A percentile compares a stretch with the other conserved stretches of the same genome.
These are phyloP conservation scores for Corydoras maculifer DNA, from an alignment of 2,113 vertebrate species.

Conservation along the genomic window DNA sequence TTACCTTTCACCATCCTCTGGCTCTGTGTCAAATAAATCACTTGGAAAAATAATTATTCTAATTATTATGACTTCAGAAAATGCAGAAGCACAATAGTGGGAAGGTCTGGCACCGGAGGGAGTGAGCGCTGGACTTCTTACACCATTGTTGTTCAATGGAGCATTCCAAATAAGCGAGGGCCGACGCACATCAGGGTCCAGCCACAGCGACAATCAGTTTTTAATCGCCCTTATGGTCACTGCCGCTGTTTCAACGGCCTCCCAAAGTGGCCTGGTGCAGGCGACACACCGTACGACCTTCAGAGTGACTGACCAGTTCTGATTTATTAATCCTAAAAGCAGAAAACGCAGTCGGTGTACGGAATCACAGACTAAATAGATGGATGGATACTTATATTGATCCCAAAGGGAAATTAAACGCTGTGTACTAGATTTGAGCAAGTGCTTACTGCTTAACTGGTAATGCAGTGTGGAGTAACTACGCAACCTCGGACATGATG, in stretches of 20 bases:
- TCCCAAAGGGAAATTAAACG: no score
- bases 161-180: slow-evolving; percentile 43
- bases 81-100: slow-evolving; percentile 14
- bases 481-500: no score
- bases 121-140: slow-evolving; percentile 20
- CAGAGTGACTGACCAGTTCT: neutral
- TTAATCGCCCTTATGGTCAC: slow-evolving; percentile 20
- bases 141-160: slow-evolving; percentile 47
- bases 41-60: slow-evolving; percentile 10
- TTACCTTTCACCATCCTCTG: no score
- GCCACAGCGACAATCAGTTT: slow-evolving; percentile 12
- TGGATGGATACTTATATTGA: no score
- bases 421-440: no score
- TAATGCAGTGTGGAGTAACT: no score
- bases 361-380: no score
- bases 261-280: neutral
- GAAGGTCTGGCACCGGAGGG: slow-evolving; percentile 14
- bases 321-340: no score
- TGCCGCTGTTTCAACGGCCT: slow-evolving; percentile 7
- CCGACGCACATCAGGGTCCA: slow-evolving; percentile 31
- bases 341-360: no score
- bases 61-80: slow-evolving; percentile 18
- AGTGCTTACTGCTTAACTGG: no score
- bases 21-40: neutral
- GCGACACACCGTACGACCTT: neutral